A percentile compares a stretch with the other conserved stretches of the same genome.
Conservation (phyloP, 2,888 invertebrate genomes). For the Polietes domitor region DNA sequence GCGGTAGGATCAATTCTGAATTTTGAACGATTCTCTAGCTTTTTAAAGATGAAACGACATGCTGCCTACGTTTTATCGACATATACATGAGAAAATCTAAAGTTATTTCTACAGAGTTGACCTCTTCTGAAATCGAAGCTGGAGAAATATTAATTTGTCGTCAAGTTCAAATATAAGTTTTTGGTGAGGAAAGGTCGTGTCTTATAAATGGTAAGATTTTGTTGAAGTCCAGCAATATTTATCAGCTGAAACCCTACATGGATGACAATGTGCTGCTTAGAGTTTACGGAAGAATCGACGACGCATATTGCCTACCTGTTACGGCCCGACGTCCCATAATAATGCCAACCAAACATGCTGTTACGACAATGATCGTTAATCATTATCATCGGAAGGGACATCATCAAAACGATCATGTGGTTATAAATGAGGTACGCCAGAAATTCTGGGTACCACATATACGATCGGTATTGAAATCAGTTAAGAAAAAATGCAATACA, state of each 20-base stretch:
- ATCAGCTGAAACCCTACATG: conserved; percentile 46
- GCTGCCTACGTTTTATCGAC: too few relatives aligned
- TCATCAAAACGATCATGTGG: conserved; percentile 48
- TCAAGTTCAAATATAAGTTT: background rate
- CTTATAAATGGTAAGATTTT: too few relatives aligned
- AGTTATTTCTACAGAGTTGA: too few relatives aligned
- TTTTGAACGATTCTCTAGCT: too few relatives aligned
- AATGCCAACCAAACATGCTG: conserved; percentile 33
- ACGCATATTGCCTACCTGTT: too few relatives aligned
- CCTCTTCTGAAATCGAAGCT: background rate
- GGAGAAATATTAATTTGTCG: conserved; percentile 32
- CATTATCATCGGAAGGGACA: conserved; percentile 32
- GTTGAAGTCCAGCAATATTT: too few relatives aligned
- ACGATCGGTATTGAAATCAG: conserved; percentile 47
- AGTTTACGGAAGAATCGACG: too few relatives aligned
- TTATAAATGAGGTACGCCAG: conserved; percentile 48
- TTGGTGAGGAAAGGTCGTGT: too few relatives aligned
- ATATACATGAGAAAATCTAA: too few relatives aligned
- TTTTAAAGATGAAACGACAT: too few relatives aligned
- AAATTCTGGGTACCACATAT: too few relatives aligned
- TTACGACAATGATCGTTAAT: background rate
- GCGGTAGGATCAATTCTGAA: too few relatives aligned
- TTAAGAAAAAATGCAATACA: conserved; percentile 25
- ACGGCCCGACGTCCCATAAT: conserved; percentile 50
- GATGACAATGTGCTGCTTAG: conserved; percentile 33